These are phyloP conservation scores for Drosophila rubida DNA, from an alignment of 2,888 invertebrate species.

Conservation along the genomic window DNA sequence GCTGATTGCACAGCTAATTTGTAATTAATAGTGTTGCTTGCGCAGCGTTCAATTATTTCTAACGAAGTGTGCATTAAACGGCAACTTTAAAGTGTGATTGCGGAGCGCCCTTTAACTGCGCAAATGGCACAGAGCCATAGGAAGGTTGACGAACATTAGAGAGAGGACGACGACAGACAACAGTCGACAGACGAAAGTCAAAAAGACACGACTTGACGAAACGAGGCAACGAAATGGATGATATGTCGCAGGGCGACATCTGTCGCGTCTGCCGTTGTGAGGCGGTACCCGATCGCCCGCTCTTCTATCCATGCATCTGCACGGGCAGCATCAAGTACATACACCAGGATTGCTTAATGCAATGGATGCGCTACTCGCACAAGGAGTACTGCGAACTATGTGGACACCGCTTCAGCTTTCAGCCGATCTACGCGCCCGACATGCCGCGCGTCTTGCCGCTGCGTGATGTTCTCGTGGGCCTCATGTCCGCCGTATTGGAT, in stretches of 20 bases:
- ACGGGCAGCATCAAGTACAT: conserved; percentile 99
- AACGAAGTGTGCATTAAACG: conserved; percentile 1
- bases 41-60: conserved; percentile 13
- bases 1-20: conserved; percentile 23
- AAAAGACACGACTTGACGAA: neutral
- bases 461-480: conserved; percentile 95
- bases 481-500: conserved; percentile 94
- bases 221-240: conserved; percentile 79
- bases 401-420: conserved; percentile 98
- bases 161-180: conserved; percentile 2
- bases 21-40: conserved; percentile 45
- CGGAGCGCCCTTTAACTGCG: conserved; percentile 45
- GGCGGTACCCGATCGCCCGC: conserved; percentile 94
- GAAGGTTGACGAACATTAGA: conserved; percentile 28
- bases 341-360: conserved; percentile 98
- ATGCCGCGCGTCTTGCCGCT: conserved; percentile 99
- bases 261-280: conserved; percentile 99
- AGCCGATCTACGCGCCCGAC: conserved; percentile 99
- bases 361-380: conserved; percentile 99
- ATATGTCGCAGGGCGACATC: conserved; percentile 88
- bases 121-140: conserved; percentile 50
- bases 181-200: neutral
- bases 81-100: conserved; percentile 26
- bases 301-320: conserved; percentile 99
- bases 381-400: conserved; percentile 99